A percentile compares a stretch with the other conserved stretches of the same genome.
These are phyloP conservation scores for Nematolebias whitei DNA, from an alignment of 2,113 vertebrate species.

Conservation along the genomic window DNA sequence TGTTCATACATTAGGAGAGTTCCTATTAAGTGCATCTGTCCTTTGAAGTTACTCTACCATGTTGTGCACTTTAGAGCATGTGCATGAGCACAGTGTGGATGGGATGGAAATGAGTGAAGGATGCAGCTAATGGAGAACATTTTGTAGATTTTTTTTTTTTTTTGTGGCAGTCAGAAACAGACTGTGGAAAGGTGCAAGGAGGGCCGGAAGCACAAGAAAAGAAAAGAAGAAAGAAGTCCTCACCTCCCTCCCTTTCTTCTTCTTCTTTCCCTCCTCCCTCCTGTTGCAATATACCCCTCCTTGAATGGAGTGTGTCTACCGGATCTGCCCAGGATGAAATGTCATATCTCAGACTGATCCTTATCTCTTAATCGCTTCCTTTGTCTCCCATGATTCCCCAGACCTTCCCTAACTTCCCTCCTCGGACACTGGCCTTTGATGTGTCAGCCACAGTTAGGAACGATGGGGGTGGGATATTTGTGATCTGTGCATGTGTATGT, in stretches of 20 bases:
- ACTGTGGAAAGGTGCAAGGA: conserved; percentile 54
- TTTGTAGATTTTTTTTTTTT: conserved; percentile 54
- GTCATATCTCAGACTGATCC: conserved; percentile 94
- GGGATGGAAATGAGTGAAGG: neutral
- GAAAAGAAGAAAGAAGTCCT: conserved; percentile 23
- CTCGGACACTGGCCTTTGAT: conserved; percentile 91
- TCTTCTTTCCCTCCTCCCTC: conserved; percentile 65
- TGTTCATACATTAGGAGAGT: conserved; percentile 20
- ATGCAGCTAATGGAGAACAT: conserved; percentile 22
- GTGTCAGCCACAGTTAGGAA: conserved; percentile 82
- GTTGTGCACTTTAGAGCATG: neutral
- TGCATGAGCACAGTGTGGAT: conserved; percentile 15
- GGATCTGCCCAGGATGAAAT: conserved; percentile 94
- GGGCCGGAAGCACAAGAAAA: conserved; percentile 29
- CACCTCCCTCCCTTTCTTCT: conserved; percentile 50
- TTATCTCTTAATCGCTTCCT: conserved; percentile 98
- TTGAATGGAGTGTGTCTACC: conserved; percentile 90
- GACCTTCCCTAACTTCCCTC: conserved; percentile 88
- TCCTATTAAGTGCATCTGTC: conserved; percentile 12
- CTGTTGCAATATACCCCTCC: conserved; percentile 79
- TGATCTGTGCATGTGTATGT: conserved; percentile 54
- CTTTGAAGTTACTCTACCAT: conserved; percentile 59
- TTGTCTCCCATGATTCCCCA: conserved; percentile 92
- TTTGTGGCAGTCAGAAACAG: conserved; percentile 66
- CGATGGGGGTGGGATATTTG: conserved; percentile 76